A percentile compares a stretch with the other conserved stretches of the same genome.
Conservation (phyloP, 2,888 invertebrate species). For the Patella pellucida region DNA sequence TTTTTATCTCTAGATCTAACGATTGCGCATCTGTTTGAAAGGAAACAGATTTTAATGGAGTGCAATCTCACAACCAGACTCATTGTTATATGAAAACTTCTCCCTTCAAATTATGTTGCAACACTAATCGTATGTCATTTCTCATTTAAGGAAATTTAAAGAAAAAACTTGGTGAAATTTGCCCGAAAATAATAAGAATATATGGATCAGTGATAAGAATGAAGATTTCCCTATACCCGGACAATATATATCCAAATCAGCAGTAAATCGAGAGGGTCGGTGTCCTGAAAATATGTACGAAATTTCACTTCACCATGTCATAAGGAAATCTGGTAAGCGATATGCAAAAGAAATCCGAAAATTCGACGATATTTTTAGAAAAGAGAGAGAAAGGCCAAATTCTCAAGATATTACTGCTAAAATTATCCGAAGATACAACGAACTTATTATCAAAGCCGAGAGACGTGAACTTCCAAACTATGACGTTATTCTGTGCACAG, state of each 20-base stretch:
- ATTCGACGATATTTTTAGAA: constrained; percentile 32
- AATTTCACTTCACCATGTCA: constrained; percentile 47
- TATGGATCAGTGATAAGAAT: constrained; percentile 51
- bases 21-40: no score
- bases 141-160: constrained; percentile 35
- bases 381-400: constrained; percentile 22
- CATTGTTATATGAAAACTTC: no score
- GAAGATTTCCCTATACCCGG: constrained; percentile 58
- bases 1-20: no score
- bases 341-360: constrained; percentile 27
- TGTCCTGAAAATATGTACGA: constrained; percentile 33
- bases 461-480: constrained; percentile 39
- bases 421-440: constrained; percentile 36
- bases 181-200: constrained; percentile 56
- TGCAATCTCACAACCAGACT: no score
- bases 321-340: constrained; percentile 36
- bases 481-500: constrained; percentile 55
- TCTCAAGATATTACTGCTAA: constrained; percentile 31
- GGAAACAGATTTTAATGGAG: no score
- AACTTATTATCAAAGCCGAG: constrained; percentile 37
- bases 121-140: no score
- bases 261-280: constrained; percentile 23
- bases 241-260: constrained; percentile 35
- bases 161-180: constrained; percentile 32
- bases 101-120: no score